Evolutionary conservation across 1,140 invertebrate species (phyloP).

Genomic region (Elysia chlorotica): DNA sequence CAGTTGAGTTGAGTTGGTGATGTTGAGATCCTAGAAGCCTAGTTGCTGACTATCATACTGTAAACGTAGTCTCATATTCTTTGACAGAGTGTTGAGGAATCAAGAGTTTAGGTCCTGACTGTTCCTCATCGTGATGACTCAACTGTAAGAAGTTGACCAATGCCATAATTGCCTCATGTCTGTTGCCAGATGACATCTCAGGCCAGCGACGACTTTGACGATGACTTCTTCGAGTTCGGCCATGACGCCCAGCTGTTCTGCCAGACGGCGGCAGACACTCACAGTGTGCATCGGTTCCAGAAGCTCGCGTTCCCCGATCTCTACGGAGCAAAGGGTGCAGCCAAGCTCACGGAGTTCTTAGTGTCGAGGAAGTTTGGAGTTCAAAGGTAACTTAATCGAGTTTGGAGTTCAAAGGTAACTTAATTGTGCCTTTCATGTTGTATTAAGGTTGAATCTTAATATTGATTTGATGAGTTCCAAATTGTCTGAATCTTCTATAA

Average conservation of each 20-base stretch:
- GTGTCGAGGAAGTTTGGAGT: slow-evolving; percentile 55
- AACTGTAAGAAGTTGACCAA: too few relatives aligned
- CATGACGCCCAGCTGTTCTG: slow-evolving; percentile 43
- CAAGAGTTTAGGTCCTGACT: too few relatives aligned
- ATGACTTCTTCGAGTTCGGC: slow-evolving; percentile 31
- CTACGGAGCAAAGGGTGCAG: slow-evolving; percentile 41
- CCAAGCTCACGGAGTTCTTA: slow-evolving; percentile 41
- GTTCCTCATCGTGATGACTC: too few relatives aligned
- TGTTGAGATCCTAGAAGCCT: too few relatives aligned
- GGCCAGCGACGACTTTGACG: slow-evolving; percentile 35
- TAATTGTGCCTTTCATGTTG: too few relatives aligned
- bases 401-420: slow-evolving; percentile 59
- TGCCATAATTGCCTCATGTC: background rate
- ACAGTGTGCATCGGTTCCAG: slow-evolving; percentile 52
- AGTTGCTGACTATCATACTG: too few relatives aligned
- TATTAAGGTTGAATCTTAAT: too few relatives aligned
- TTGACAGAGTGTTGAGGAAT: too few relatives aligned
- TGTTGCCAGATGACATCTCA: slow-evolving; percentile 23
- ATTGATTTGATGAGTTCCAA: too few relatives aligned
- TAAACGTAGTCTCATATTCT: too few relatives aligned
- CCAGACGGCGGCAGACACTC: slow-evolving; percentile 44
- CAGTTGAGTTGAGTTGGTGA: too few relatives aligned
- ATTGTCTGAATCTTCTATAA: too few relatives aligned
- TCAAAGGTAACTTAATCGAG: slow-evolving; percentile 54
- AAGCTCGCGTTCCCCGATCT: slow-evolving; percentile 60